phyloP scores from a whole-genome alignment of 2,797 vertebrate genomes.

The Coranthus polyacanthus region DNA sequence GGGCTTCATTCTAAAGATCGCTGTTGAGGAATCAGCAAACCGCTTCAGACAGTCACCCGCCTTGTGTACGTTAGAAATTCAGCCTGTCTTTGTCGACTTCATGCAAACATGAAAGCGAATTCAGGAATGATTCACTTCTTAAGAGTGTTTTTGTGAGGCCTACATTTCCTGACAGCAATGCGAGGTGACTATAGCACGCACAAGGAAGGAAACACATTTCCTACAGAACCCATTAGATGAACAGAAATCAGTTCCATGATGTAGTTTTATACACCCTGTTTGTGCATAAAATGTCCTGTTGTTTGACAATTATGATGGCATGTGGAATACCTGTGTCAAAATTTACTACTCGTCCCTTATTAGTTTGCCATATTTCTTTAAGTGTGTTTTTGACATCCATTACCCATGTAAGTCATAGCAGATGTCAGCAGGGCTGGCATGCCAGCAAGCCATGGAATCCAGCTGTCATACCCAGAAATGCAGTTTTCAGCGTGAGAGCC shows the following conservation, averaged over 20 bases:
- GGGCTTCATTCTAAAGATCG: conserved; percentile 37
- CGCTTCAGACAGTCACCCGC: conserved; percentile 10
- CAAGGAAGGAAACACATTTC: conserved; percentile 61
- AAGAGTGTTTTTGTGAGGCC: conserved; percentile 6
- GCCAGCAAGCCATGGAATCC: conserved; percentile 43
- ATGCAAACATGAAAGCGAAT: conserved; percentile 47
- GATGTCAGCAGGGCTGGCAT: conserved; percentile 54
- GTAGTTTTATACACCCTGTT: background rate
- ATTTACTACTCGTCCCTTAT: background rate
- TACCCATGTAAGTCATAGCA: conserved; percentile 66
- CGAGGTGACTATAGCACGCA: conserved; percentile 4
- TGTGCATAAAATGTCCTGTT: background rate
- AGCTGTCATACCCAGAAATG: conserved; percentile 32
- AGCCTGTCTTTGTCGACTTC: conserved; percentile 4
- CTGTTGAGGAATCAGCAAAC: conserved; percentile 29
- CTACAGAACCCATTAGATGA: conserved; percentile 43
- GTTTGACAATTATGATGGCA: background rate
- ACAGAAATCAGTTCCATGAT: conserved; percentile 2
- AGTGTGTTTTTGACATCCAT: conserved; percentile 37
- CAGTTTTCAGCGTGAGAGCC: conserved; percentile 44
- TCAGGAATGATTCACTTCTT: background rate
- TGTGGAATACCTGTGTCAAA: background rate
- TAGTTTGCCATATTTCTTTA: conserved; percentile 11
- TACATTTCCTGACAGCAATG: conserved; percentile 40
- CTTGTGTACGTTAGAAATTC: conserved; percentile 29